phyloP scores from a whole-genome alignment of 2,113 vertebrate genomes.

The Bostrychus sinensis region DNA sequence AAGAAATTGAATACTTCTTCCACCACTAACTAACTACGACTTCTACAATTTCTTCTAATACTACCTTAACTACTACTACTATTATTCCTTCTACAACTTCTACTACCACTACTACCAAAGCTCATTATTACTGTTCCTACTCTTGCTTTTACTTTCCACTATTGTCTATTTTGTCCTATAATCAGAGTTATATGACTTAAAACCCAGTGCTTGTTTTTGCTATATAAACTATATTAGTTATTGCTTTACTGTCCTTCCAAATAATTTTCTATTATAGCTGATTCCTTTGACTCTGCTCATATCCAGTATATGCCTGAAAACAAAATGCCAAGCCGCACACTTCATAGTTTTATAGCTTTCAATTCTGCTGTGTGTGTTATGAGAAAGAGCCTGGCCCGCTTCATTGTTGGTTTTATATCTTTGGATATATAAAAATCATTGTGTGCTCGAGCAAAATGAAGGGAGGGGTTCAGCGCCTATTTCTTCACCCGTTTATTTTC shows the following conservation, averaged over 20 bases:
- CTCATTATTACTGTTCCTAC: too few species aligned
- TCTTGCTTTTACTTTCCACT: too few species aligned
- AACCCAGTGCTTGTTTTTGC: not conserved
- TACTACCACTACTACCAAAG: too few species aligned
- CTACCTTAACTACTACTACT: too few species aligned
- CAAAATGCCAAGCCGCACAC: slow-evolving; percentile 1
- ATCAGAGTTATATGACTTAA: not conserved
- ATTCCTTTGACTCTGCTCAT: not conserved
- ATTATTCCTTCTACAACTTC: too few species aligned
- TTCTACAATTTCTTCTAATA: too few species aligned
- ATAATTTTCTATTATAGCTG: not conserved
- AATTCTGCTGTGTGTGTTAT: slow-evolving; percentile 20
- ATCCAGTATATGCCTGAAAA: slow-evolving; percentile 5
- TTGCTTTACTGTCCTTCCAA: not conserved
- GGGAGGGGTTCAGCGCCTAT: slow-evolving; percentile 13
- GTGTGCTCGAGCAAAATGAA: slow-evolving; percentile 14
- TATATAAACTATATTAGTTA: not conserved
- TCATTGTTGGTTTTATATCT: slow-evolving; percentile 46
- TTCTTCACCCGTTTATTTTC: slow-evolving; percentile 53
- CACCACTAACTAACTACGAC: too few species aligned
- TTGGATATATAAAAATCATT: slow-evolving; percentile 33
- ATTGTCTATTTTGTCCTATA: not conserved
- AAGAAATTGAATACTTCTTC: too few species aligned
- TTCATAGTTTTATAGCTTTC: slow-evolving; percentile 33
- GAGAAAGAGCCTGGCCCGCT: slow-evolving; percentile 4